These are phyloP conservation scores for Cydia amplana DNA, from an alignment of 1,140 invertebrate genomes.

Conservation along the genomic window DNA sequence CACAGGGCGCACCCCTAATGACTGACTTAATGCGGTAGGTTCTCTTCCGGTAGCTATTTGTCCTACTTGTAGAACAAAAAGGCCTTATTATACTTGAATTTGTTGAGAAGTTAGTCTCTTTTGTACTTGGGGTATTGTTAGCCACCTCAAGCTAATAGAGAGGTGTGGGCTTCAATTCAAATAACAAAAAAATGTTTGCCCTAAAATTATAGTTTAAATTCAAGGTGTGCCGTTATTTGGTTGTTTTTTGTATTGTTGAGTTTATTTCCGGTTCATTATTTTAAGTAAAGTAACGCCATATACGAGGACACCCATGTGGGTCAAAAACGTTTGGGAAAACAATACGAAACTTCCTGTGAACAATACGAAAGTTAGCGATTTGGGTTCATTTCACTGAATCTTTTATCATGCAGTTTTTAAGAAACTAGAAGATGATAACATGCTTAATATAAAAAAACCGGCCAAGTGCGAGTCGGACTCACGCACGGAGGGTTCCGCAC, in stretches of 20 bases:
- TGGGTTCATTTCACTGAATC: too few relatives aligned
- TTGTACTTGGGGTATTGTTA: neutral
- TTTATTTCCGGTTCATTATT: neutral
- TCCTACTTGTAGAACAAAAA: conserved; percentile 33
- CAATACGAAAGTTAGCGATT: too few relatives aligned
- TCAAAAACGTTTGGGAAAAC: too few relatives aligned
- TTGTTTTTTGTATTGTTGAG: conserved; percentile 5
- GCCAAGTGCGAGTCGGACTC: too few relatives aligned
- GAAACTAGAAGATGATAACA: too few relatives aligned
- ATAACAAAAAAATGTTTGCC: conserved; percentile 31
- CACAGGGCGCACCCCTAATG: conserved; percentile 45
- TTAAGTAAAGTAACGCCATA: neutral
- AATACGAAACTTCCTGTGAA: too few relatives aligned
- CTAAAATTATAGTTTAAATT: conserved; percentile 14
- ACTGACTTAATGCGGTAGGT: conserved; percentile 39
- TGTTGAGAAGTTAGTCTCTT: neutral
- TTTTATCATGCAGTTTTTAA: too few relatives aligned
- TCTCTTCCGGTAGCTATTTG: conserved; percentile 58
- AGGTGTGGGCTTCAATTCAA: conserved; percentile 20
- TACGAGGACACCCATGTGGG: neutral
- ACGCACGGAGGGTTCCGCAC: too few relatives aligned
- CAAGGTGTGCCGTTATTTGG: conserved; percentile 2
- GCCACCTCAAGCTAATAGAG: conserved; percentile 12
- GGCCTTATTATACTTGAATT: neutral
- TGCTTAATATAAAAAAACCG: too few relatives aligned